A percentile compares a stretch with the other conserved stretches of the same genome.
Evolutionary conservation across 53 echinoderm and acorn worm genomes (phyloP).

Genomic region (Paracentrotus lividus): DNA sequence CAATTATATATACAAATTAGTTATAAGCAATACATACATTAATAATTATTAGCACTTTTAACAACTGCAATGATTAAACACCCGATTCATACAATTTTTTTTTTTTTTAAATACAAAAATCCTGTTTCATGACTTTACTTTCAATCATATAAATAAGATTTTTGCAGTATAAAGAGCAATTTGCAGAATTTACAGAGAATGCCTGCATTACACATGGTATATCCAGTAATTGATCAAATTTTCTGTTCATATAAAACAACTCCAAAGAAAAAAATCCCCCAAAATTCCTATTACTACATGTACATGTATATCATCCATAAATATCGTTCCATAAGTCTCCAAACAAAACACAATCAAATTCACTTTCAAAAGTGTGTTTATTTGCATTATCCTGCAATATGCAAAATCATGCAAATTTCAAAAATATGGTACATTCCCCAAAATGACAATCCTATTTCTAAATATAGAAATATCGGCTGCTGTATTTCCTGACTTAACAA

Average conservation of each 20-base stretch:
- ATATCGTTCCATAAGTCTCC: too few relatives aligned
- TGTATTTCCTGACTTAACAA: neutral
- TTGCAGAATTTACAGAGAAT: neutral
- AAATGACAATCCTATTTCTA: neutral
- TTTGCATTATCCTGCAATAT: neutral
- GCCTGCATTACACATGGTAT: neutral
- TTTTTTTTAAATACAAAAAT: neutral
- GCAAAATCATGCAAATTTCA: neutral
- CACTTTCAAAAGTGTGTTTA: neutral
- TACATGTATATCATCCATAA: too few relatives aligned
- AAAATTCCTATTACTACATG: too few relatives aligned
- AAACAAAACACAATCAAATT: neutral
- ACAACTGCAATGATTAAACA: neutral
- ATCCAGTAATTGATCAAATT: neutral
- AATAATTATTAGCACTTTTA: too few relatives aligned
- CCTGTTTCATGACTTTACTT: neutral
- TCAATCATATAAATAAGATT: neutral
- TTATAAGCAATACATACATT: neutral
- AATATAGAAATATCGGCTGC: neutral
- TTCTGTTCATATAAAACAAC: too few relatives aligned
- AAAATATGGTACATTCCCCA: neutral
- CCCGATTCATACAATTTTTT: neutral
- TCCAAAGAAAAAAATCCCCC: too few relatives aligned
- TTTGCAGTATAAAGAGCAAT: neutral
- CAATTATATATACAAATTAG: slow-evolving; percentile 2